Evolutionary conservation across 2,888 invertebrate species (phyloP).

Genomic region (Bombylius major): DNA sequence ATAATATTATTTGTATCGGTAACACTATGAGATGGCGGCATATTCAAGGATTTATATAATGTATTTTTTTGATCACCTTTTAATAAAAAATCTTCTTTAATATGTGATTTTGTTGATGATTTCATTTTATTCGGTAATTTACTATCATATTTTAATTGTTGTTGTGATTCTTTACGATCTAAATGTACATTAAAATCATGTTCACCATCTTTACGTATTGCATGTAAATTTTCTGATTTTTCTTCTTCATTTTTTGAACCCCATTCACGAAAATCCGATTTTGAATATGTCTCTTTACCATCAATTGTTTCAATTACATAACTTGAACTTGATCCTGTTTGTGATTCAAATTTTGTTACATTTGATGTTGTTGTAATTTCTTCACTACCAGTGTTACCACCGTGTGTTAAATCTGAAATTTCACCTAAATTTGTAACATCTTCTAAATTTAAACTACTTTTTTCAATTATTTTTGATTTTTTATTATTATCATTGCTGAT

Average conservation of each 20-base stretch:
- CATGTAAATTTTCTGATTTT: neutral
- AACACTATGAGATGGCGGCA: neutral
- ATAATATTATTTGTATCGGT: neutral
- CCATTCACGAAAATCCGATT: constrained; percentile 46
- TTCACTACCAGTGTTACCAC: neutral
- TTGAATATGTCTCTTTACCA: constrained; percentile 42
- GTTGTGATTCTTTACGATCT: neutral
- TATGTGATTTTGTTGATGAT: neutral
- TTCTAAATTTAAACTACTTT: neutral
- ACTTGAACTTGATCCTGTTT: constrained; percentile 49
- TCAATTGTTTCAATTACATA: constrained; percentile 53
- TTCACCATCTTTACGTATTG: neutral
- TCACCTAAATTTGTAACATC: neutral
- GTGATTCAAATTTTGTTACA: neutral
- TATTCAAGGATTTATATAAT: neutral
- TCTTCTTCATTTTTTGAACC: constrained; percentile 27
- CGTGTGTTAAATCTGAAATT: neutral
- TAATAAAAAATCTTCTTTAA: neutral
- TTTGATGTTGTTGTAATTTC: neutral
- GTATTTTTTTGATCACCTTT: neutral
- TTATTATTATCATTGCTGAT: too few relatives aligned
- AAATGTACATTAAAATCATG: neutral
- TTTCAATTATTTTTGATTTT: neutral
- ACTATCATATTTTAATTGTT: neutral
- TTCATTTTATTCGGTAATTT: neutral